phyloP scores from a whole-genome alignment of 2,113 vertebrate species.

The Trichechus manatus region DNA sequence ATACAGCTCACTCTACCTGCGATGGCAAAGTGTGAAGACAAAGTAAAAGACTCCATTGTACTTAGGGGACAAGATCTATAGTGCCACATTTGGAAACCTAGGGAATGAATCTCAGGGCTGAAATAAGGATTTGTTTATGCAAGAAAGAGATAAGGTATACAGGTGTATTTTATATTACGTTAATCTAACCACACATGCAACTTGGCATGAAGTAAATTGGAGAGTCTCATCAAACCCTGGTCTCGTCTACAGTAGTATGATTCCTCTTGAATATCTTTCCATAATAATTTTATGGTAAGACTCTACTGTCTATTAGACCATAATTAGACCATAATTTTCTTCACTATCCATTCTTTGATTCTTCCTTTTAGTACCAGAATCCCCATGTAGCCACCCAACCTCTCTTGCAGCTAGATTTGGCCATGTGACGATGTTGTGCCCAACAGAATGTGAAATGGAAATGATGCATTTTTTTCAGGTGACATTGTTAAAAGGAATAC shows the following conservation, averaged over 20 bases:
- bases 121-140: background rate
- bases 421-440: background rate
- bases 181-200: background rate
- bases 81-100: background rate
- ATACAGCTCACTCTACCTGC: background rate
- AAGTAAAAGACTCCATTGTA: background rate
- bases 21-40: background rate
- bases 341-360: background rate
- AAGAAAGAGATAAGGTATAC: background rate
- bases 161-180: background rate
- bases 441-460: slow-evolving; percentile 12
- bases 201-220: background rate
- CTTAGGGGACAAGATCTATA: background rate
- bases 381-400: background rate
- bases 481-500: background rate
- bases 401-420: background rate
- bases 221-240: background rate
- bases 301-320: background rate
- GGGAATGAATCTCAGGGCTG: background rate
- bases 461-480: slow-evolving; percentile 22
- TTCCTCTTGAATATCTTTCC: background rate
- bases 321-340: slow-evolving; percentile 16
- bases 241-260: background rate
- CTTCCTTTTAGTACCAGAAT: slow-evolving; percentile 12
- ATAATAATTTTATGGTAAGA: background rate